These are phyloP conservation scores for Callosobruchus maculatus DNA, from an alignment of 2,888 invertebrate genomes.

Conservation along the genomic window DNA sequence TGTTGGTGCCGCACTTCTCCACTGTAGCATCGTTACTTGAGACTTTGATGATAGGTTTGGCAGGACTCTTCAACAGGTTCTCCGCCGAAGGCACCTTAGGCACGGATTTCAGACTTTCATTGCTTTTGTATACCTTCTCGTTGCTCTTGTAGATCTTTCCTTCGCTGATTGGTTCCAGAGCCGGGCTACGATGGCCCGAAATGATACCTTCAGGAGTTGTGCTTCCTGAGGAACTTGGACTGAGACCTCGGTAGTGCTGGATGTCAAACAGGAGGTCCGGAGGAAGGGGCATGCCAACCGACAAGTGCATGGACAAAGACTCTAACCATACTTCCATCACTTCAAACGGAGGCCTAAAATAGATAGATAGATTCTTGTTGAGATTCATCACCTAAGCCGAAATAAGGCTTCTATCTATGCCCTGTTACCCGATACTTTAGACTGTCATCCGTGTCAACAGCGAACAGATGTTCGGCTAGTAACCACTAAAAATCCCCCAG, in stretches of 20 bases:
- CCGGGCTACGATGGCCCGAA: constrained; percentile 48
- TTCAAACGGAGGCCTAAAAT: constrained; percentile 78
- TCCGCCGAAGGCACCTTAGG: constrained; percentile 37
- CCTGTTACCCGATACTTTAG: too few relatives aligned
- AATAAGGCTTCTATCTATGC: too few relatives aligned
- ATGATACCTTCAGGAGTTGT: constrained; percentile 58
- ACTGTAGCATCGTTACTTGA: constrained; percentile 23
- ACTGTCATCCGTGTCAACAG: too few relatives aligned
- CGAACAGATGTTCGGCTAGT: too few relatives aligned
- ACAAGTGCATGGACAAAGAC: constrained; percentile 69
- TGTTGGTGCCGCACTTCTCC: constrained; percentile 12
- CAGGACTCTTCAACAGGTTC: constrained; percentile 22
- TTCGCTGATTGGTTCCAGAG: constrained; percentile 56
- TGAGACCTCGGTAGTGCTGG: constrained; percentile 61
- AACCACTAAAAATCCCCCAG: too few relatives aligned
- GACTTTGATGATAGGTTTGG: constrained; percentile 35
- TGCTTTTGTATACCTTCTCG: constrained; percentile 21
- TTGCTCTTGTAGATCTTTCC: constrained; percentile 34
- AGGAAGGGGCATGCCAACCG: constrained; percentile 61
- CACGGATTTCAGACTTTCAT: constrained; percentile 32
- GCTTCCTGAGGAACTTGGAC: constrained; percentile 59
- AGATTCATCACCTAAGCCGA: too few relatives aligned
- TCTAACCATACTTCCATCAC: constrained; percentile 87
- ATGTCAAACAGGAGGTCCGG: constrained; percentile 72
- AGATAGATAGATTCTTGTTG: too few relatives aligned